Base-by-base conservation (phyloP, 2,888 invertebrate genomes). In the Watsonalla binaria region DNA sequence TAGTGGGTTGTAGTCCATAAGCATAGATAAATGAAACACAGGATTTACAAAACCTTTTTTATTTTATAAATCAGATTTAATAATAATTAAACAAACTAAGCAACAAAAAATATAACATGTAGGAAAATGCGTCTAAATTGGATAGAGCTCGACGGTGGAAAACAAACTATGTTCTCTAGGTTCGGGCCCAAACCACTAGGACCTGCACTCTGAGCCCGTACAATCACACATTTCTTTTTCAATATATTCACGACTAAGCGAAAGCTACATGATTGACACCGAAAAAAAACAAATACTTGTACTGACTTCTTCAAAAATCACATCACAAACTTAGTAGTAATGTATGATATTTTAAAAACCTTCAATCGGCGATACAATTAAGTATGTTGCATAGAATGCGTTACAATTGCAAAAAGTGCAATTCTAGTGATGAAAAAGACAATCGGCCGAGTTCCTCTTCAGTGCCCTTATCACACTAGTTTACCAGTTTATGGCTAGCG, bases 291-390 rank as follows among this genome's bases (percentile, higher is more conserved):
- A 76, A 76, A 76, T 77, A 83, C 76, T 80, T 80, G 76, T 80
- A 81, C 74, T 80, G 82, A 83, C 75, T 81, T 78, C 74, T 70
- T 80, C 71, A 76, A 80, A 82, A 83, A 82, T 81, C 78, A 82
- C 77, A 78, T 80, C 77, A 80, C 78, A 78, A 77, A 74, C 71
- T 74, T 74, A 75, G 67, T 71, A 72, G 63, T 66, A 59, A 61
- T 63, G 55, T 59, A 66, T 66, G 62, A 64, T 61, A 63, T 14
- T 24, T 14, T 13, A 37, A 7, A 13, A 35, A 8, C 13, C 6
- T n/a, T 8, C 14, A n/a, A 7, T 13, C 34, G 5, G 5, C n/a
- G 15, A 6, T 33, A 37, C 15, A 14, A n/a, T 8, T 5, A 7
- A 37, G 37, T 37, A 2, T 37, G 6, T 5, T 8, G 37, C 37